Conservation (phyloP, 2,888 invertebrate species). For the Drosophila neotestacea region DNA sequence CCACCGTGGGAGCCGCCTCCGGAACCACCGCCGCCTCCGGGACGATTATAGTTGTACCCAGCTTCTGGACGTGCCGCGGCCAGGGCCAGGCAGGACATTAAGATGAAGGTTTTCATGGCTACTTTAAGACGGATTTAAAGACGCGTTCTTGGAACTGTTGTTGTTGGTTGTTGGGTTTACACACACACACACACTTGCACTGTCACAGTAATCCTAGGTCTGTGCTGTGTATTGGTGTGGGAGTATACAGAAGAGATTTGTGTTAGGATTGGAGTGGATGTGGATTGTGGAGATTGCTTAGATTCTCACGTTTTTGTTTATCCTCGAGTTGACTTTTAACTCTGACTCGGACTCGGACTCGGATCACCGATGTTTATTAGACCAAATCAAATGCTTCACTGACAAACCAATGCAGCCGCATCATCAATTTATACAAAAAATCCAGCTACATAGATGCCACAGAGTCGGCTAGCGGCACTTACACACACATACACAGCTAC, state of each 20-base stretch:
- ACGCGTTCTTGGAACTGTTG: conserved; percentile 46
- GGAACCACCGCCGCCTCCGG: conserved; percentile 83
- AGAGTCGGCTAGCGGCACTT: conserved; percentile 39
- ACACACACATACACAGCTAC: conserved; percentile 45
- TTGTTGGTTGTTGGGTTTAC: conserved; percentile 18
- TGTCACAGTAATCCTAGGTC: conserved; percentile 81
- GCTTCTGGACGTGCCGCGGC: conserved; percentile 85
- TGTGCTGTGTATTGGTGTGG: conserved; percentile 65
- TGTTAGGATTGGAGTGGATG: conserved; percentile 47
- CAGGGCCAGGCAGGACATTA: conserved; percentile 85
- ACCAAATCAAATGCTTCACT: conserved; percentile 85
- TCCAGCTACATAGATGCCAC: conserved; percentile 63
- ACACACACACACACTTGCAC: conserved; percentile 76
- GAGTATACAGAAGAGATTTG: conserved; percentile 50
- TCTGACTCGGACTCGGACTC: conserved; percentile 50
- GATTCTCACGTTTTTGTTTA: conserved; percentile 67
- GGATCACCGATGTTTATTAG: conserved; percentile 84
- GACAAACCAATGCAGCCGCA: conserved; percentile 84
- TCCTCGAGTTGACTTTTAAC: conserved; percentile 64
- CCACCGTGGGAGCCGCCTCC: conserved; percentile 64
- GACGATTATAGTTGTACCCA: conserved; percentile 85
- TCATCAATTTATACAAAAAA: conserved; percentile 85
- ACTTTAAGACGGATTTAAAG: conserved; percentile 34
- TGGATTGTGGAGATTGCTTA: conserved; percentile 17
- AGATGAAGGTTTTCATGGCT: conserved; percentile 85